Percentiles rank a stretch among this genome's conserved stretches.
Conservation (phyloP, 2,797 vertebrate genomes). For the Halcyon badia region DNA sequence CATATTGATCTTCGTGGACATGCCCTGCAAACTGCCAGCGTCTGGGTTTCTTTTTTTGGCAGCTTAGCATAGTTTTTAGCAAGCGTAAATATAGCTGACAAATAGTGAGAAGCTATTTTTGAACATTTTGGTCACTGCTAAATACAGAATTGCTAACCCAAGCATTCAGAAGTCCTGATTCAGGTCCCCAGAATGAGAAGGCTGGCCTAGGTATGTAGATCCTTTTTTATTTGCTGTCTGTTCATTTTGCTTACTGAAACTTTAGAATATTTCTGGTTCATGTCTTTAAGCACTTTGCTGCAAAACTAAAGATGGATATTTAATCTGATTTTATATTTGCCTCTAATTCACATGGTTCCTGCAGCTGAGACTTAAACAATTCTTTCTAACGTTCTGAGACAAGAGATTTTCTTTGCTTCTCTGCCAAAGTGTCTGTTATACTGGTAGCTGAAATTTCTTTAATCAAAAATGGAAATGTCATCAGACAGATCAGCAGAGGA, state of each 20-base stretch:
- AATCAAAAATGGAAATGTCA: background rate
- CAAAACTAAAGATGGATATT: background rate
- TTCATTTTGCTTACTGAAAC: background rate
- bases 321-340: background rate
- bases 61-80: conserved; percentile 38
- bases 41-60: conserved; percentile 41
- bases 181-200: conserved; percentile 17
- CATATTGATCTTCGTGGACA: conserved; percentile 15
- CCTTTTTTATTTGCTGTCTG: background rate
- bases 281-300: background rate
- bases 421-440: background rate
- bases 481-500: background rate
- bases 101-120: conserved; percentile 63
- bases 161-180: conserved; percentile 60
- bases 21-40: background rate
- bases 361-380: background rate
- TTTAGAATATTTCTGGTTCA: background rate
- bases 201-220: background rate
- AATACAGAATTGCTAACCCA: conserved; percentile 59
- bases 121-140: conserved; percentile 55
- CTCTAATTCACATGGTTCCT: background rate
- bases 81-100: conserved; percentile 54
- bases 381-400: background rate
- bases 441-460: background rate
- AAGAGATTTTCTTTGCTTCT: background rate